A percentile compares a stretch with the other conserved stretches of the same genome.
These are phyloP conservation scores for Deroptyus accipitrinus DNA, from an alignment of 2,113 vertebrate species.

Conservation along the genomic window DNA sequence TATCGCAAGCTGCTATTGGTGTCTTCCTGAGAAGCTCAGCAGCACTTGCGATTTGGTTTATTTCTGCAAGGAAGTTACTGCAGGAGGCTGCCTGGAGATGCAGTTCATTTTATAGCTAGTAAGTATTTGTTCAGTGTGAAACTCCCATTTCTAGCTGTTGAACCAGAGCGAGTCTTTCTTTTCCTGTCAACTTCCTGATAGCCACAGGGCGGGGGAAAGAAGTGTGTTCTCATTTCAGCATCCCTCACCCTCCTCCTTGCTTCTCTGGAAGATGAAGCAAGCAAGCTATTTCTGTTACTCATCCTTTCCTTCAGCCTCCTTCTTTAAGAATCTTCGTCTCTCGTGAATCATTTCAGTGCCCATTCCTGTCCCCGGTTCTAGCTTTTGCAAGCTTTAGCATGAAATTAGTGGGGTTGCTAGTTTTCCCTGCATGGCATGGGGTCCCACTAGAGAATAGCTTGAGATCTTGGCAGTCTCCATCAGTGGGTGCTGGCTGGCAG, in stretches of 20 bases:
- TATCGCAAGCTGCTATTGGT: neutral
- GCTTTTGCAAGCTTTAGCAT: neutral
- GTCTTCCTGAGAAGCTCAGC: neutral
- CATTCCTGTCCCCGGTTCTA: neutral
- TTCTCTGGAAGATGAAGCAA: conserved; percentile 9
- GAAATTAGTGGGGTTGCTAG: neutral
- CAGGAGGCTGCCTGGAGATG: neutral
- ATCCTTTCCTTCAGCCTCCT: conserved; percentile 1
- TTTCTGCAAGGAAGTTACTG: neutral
- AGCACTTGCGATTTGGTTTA: neutral
- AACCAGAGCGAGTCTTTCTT: neutral
- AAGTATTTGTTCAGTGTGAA: neutral
- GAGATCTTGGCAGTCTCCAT: neutral
- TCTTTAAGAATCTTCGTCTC: neutral
- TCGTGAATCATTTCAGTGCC: neutral
- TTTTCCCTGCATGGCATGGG: neutral
- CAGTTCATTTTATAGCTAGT: neutral
- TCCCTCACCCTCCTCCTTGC: neutral
- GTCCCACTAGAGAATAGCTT: neutral
- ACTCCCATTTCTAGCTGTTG: neutral
- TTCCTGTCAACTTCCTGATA: neutral
- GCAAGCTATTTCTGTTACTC: conserved; percentile 23
- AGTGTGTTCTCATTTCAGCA: neutral
- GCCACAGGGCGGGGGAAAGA: neutral
- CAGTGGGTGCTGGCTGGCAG: neutral